These are phyloP conservation scores for Drosophila kohkoa DNA, from an alignment of 1,140 invertebrate genomes.

Conservation along the genomic window DNA sequence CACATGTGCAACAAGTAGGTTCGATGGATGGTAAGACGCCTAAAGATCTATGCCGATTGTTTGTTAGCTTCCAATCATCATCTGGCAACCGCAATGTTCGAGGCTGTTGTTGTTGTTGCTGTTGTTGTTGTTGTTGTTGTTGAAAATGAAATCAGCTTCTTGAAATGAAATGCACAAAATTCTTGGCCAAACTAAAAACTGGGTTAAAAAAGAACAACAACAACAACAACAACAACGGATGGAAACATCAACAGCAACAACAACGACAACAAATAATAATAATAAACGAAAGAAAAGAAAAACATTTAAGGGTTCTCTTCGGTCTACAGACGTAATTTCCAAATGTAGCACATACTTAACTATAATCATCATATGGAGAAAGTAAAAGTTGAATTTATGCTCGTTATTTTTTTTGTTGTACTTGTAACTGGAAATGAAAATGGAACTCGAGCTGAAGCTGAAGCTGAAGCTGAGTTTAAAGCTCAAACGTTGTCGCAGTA, in stretches of 20 bases:
- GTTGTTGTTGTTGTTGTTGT: conserved; percentile 43
- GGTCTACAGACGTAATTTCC: conserved; percentile 42
- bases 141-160: conserved; percentile 65
- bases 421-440: conserved; percentile 18
- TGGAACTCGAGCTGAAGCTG: background rate
- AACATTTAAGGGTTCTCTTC: conserved; percentile 29
- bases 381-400: conserved; percentile 46
- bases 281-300: conserved; percentile 10
- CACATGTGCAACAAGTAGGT: conserved; percentile 2
- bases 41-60: conserved; percentile 47
- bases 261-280: too few relatives aligned
- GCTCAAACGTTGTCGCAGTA: background rate
- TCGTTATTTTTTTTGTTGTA: background rate
- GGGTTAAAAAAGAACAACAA: conserved; percentile 33
- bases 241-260: conserved; percentile 1
- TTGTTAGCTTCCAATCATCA: conserved; percentile 31
- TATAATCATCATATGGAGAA: conserved; percentile 33
- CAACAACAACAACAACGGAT: background rate
- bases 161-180: conserved; percentile 39
- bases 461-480: too few relatives aligned
- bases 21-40: conserved; percentile 20
- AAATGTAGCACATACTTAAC: conserved; percentile 41
- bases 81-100: too few relatives aligned
- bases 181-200: conserved; percentile 32
- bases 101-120: conserved; percentile 25